A percentile compares a stretch with the other conserved stretches of the same genome.
These are phyloP conservation scores for Pelagia noctiluca DNA, from an alignment of 30 jellyfish, hydroid and myxozoan genomes.

Conservation along the genomic window DNA sequence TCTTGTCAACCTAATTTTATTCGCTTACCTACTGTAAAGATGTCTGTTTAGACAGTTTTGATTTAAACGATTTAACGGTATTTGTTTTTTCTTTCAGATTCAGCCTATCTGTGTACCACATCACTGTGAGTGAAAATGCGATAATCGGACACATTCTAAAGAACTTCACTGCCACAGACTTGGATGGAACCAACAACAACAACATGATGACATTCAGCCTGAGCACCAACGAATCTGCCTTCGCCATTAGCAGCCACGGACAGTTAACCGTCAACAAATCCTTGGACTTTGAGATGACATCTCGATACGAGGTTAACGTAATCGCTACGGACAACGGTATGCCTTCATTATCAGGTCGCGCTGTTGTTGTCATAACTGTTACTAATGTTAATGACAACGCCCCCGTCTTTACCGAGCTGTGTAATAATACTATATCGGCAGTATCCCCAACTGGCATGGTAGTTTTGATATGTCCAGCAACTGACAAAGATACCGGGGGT, in stretches of 20 bases:
- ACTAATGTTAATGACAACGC: conserved; percentile 82
- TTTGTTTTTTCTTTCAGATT: conserved; percentile 36
- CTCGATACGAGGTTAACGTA: conserved; percentile 39
- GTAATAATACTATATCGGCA: conserved; percentile 57
- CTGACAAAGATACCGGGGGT: conserved; percentile 56
- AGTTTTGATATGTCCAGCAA: conserved; percentile 61
- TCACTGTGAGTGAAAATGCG: conserved; percentile 26
- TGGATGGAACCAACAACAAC: conserved; percentile 36
- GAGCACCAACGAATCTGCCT: background rate
- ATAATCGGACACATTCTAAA: conserved; percentile 16
- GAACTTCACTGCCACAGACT: conserved; percentile 55
- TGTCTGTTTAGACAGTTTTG: too few species aligned
- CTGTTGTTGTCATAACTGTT: conserved; percentile 62
- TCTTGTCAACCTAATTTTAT: background rate
- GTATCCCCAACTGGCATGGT: conserved; percentile 57
- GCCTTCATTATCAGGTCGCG: conserved; percentile 55
- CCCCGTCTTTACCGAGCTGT: conserved; percentile 60
- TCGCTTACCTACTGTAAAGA: too few species aligned
- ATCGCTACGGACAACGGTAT: conserved; percentile 74
- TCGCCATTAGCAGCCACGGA: conserved; percentile 8
- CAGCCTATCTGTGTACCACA: conserved; percentile 2
- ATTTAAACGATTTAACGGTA: conserved; percentile 45
- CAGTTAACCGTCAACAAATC: background rate
- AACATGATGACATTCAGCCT: conserved; percentile 32
- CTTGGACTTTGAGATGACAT: conserved; percentile 61